These are phyloP conservation scores for Climacteris rufus DNA, from an alignment of 2,113 vertebrate species.

Conservation along the genomic window DNA sequence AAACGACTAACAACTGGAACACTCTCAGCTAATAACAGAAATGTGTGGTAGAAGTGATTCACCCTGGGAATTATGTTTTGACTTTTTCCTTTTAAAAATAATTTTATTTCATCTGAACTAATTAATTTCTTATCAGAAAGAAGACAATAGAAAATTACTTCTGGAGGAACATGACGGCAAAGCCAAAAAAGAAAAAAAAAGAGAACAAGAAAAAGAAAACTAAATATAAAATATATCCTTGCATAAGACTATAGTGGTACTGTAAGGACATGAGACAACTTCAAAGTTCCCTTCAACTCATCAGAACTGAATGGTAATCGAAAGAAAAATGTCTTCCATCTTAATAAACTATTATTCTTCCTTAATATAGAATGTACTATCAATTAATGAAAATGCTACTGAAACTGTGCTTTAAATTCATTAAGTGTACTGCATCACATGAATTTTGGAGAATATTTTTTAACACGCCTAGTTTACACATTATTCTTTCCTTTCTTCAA, in stretches of 20 bases:
- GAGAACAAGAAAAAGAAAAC: not conserved
- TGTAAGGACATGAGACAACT: conserved; percentile 4
- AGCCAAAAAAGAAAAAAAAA: not conserved
- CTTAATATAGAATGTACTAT: not conserved
- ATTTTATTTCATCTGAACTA: conserved; percentile 18
- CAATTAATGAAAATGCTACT: not conserved
- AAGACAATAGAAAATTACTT: conserved; percentile 43
- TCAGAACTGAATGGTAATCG: conserved; percentile 29
- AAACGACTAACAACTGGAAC: not conserved
- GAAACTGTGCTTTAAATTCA: not conserved
- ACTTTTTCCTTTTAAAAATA: not conserved
- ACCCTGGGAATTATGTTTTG: not conserved
- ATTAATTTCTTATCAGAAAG: conserved; percentile 36
- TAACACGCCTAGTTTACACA: not conserved
- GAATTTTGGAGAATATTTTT: not conserved
- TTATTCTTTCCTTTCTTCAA: not conserved
- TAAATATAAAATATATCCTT: conserved; percentile 47
- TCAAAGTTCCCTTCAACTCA: conserved; percentile 13
- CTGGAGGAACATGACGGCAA: not conserved
- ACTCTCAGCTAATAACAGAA: not conserved
- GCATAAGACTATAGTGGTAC: conserved; percentile 28
- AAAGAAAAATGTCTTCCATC: conserved; percentile 31
- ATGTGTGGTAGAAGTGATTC: not conserved
- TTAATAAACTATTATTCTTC: not conserved
- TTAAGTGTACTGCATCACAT: not conserved